A percentile compares a stretch with the other conserved stretches of the same genome.
Evolutionary conservation across 2,797 vertebrate species (phyloP).

Genomic region (Cryptoprocta ferox): DNA sequence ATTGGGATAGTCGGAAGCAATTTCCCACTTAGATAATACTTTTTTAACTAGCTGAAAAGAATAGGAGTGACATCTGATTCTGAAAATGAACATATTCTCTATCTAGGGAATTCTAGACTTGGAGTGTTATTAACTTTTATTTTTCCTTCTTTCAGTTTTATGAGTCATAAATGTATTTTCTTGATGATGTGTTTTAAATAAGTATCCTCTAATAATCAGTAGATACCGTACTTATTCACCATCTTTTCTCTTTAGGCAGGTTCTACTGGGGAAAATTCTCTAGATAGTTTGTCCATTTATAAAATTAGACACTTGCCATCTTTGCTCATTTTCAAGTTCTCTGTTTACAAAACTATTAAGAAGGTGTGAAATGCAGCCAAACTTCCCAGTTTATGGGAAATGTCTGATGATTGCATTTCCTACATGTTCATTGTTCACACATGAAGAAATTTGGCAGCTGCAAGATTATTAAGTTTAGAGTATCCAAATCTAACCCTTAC

Average conservation of each 20-base stretch:
- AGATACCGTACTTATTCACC: constrained; percentile 63
- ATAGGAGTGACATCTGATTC: constrained; percentile 66
- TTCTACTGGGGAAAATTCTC: constrained; percentile 79
- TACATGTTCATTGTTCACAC: constrained; percentile 83
- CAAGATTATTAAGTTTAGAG: constrained; percentile 78
- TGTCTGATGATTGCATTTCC: constrained; percentile 80
- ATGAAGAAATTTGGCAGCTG: constrained; percentile 83
- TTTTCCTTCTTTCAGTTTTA: constrained; percentile 70
- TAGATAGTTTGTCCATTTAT: constrained; percentile 84
- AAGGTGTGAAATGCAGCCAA: constrained; percentile 84
- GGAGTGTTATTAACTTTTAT: constrained; percentile 67
- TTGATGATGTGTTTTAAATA: constrained; percentile 73
- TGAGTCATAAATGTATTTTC: constrained; percentile 68
- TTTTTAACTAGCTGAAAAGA: constrained; percentile 68
- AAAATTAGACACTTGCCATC: constrained; percentile 84
- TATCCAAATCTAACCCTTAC: constrained; percentile 74
- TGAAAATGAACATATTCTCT: constrained; percentile 77
- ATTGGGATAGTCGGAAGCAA: constrained; percentile 55
- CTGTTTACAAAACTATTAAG: constrained; percentile 85
- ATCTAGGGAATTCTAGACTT: constrained; percentile 75
- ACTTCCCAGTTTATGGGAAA: constrained; percentile 82
- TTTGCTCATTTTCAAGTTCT: constrained; percentile 85
- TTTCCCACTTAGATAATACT: constrained; percentile 61
- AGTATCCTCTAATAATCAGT: constrained; percentile 66
- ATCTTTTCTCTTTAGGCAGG: constrained; percentile 73